These are phyloP conservation scores for Apostichopus japonicus DNA, from an alignment of 35 echinoderm and acorn worm genomes.

Conservation along the genomic window DNA sequence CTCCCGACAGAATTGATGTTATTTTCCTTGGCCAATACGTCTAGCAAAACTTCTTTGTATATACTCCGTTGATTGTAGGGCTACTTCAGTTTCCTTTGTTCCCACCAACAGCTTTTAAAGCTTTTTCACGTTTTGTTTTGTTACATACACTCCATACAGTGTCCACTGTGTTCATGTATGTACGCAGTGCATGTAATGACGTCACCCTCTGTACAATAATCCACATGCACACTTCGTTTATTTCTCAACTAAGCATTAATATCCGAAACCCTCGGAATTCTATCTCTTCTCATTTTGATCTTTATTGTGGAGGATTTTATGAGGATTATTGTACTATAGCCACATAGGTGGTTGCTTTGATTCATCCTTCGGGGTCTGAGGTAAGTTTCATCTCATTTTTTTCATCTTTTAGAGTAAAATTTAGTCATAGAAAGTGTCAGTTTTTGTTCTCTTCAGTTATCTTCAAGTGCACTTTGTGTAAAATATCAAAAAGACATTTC, in stretches of 20 bases:
- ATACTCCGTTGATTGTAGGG: constrained; percentile 39
- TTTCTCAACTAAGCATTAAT: constrained; percentile 70
- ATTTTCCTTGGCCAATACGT: constrained; percentile 13
- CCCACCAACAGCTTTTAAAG: constrained; percentile 48
- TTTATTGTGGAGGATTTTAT: constrained; percentile 50
- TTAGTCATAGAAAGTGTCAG: constrained; percentile 62
- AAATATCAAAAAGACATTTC: constrained; percentile 69
- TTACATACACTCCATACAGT: constrained; percentile 58
- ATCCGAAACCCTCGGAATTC: constrained; percentile 59
- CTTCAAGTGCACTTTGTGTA: constrained; percentile 66
- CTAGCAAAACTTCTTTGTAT: constrained; percentile 47
- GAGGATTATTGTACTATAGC: constrained; percentile 43
- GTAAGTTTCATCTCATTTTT: constrained; percentile 54
- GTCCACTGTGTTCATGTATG: constrained; percentile 48
- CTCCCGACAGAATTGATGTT: not conserved
- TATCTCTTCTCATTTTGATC: constrained; percentile 46
- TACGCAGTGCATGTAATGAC: constrained; percentile 50
- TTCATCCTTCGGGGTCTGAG: constrained; percentile 46
- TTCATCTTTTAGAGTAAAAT: constrained; percentile 58
- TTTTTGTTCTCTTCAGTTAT: constrained; percentile 60
- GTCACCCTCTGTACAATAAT: constrained; percentile 57
- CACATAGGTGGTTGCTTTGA: constrained; percentile 39
- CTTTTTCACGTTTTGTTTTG: constrained; percentile 64
- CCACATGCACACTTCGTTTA: constrained; percentile 68
- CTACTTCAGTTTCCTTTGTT: constrained; percentile 63